These are phyloP conservation scores for Doryteuthis pealeii DNA, from an alignment of 1,140 invertebrate species.

Conservation along the genomic window DNA sequence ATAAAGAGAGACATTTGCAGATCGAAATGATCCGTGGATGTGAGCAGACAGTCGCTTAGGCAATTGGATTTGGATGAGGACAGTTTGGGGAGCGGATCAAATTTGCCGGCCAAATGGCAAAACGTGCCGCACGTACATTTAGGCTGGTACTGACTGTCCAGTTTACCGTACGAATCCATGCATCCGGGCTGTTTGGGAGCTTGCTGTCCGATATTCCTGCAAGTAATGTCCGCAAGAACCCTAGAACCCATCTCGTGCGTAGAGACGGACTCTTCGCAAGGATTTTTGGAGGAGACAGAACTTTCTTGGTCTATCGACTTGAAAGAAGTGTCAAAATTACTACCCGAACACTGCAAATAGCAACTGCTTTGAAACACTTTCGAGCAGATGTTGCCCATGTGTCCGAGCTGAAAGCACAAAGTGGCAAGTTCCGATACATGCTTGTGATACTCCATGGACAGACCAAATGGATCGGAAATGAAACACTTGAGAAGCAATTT, in stretches of 20 bases:
- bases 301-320: neutral
- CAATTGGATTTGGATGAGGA: neutral
- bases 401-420: neutral
- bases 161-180: neutral
- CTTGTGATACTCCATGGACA: neutral
- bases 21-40: neutral
- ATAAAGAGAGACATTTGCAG: slow-evolving; percentile 6
- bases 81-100: neutral
- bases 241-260: neutral
- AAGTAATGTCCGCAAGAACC: no score
- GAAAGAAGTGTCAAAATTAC: neutral
- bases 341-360: neutral
- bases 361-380: slow-evolving; percentile 5
- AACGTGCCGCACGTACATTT: neutral
- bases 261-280: neutral
- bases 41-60: neutral
- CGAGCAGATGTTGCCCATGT: neutral
- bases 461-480: slow-evolving; percentile 1
- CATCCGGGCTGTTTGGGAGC: no score
- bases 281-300: neutral
- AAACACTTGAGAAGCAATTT: neutral
- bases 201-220: no score
- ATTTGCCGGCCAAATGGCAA: neutral
- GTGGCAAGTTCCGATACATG: neutral
- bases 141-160: neutral